Base-by-base conservation (phyloP, 2,888 invertebrate genomes). In the Pimpla rufipes region DNA sequence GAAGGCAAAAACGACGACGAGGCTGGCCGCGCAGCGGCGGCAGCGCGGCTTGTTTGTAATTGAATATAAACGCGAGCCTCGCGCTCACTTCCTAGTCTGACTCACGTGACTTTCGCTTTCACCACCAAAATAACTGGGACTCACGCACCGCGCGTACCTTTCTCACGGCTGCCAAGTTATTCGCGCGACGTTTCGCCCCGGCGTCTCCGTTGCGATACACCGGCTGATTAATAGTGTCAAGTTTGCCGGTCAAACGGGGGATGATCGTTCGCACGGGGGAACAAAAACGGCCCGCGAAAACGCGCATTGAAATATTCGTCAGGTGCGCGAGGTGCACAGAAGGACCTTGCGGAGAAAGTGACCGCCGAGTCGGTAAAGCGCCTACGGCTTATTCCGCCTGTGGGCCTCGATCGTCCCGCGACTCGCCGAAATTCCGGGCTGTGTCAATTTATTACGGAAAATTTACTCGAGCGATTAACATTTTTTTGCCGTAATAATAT, bases 81-180 rank as follows among this genome's bases (percentile, higher is more conserved):
- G 64, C 64, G 77, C 59, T 79, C 52, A 85, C 86, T 86, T 86
- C 86, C 86, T 86, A 85, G 86, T 85, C 85, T 81, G 77, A 88
- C 88, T 90, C 90, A 90, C 90, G 90, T 90, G 89, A 92, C 93
- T 93, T 93, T 93, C 92, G 91, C 92, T 93, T 92, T 93, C 91
- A 90, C 92, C 88, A 86, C 88, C 91, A 86, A 92, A 92, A 92
- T 90, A 92, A 91, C 89, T 91, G 90, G 91, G 90, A 90, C 92
- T 89, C 88, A 88, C 88, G 86, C 89, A 87, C 84, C 86, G 86
- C 21, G 13, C 35, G 29, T 2, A 16, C 70, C 70, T 71, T 71
- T 71, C 70, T 73, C 85, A 75, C 81, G 83, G 73, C 74, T 79
- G 79, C 86, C 77, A 80, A 73, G 84, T 75, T 50, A 16, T 55